Conservation (phyloP, 2,888 invertebrate genomes). For the Phalera bucephala region DNA sequence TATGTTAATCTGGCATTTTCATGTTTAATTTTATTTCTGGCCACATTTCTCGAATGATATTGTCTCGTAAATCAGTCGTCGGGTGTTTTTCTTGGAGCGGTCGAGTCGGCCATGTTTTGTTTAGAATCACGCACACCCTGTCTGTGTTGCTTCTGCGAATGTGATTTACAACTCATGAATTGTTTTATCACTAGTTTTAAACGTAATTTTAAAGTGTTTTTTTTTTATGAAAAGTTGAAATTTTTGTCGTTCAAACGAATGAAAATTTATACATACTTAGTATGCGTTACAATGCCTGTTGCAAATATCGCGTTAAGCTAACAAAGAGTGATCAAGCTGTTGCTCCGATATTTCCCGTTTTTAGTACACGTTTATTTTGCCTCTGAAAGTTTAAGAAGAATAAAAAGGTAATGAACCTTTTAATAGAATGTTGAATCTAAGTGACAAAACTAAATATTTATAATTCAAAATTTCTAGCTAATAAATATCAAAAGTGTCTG, state of each 20-base stretch:
- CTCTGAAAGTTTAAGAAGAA: too few relatives aligned
- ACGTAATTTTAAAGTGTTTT: constrained; percentile 40
- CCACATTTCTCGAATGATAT: constrained; percentile 77
- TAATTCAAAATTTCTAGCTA: too few relatives aligned
- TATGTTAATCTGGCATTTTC: constrained; percentile 66
- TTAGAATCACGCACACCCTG: constrained; percentile 80
- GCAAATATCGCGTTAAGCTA: not conserved
- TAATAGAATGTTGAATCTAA: too few relatives aligned
- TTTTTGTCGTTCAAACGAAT: constrained; percentile 15
- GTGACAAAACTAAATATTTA: too few relatives aligned
- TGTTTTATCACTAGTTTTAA: constrained; percentile 51
- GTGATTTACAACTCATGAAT: constrained; percentile 71
- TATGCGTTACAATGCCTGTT: not conserved
- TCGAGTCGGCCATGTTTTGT: constrained; percentile 69
- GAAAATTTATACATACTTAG: constrained; percentile 1
- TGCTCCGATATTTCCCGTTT: too few relatives aligned
- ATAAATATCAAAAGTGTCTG: too few relatives aligned
- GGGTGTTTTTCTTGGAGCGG: constrained; percentile 79
- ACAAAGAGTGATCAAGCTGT: too few relatives aligned
- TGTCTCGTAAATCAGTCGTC: constrained; percentile 79
- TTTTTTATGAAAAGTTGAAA: constrained; percentile 26
- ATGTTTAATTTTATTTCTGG: constrained; percentile 73
- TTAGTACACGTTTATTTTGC: too few relatives aligned
- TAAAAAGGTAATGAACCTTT: too few relatives aligned
- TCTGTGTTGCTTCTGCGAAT: constrained; percentile 58